Conservation (phyloP, 2,797 vertebrate species). For the Ctenochaetus hawaiiensis region DNA sequence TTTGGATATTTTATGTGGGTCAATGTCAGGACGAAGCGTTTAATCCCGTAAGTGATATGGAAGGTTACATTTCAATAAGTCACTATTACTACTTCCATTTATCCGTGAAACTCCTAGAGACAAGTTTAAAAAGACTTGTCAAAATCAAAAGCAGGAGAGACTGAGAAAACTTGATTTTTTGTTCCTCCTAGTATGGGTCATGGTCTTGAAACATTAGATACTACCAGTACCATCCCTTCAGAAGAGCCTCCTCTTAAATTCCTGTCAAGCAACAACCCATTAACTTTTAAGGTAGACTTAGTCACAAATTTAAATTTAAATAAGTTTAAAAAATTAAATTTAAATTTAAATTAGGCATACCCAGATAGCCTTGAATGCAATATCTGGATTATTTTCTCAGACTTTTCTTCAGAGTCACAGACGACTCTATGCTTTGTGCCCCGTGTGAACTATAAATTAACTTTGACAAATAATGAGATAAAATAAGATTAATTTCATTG, state of each 20-base stretch:
- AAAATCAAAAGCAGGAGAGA: background rate
- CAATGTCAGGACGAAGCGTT: background rate
- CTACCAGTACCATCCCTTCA: background rate
- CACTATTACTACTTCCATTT: background rate
- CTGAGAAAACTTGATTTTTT: background rate
- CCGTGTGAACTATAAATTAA: background rate
- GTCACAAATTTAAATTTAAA: no score
- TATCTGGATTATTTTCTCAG: background rate
- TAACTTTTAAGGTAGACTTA: no score
- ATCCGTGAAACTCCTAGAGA: background rate
- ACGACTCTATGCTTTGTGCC: background rate
- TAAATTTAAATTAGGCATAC: background rate
- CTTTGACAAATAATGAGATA: slow-evolving; percentile 1
- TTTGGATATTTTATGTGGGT: background rate
- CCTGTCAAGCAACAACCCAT: no score
- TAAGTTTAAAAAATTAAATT: no score
- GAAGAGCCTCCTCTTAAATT: no score
- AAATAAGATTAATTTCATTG: background rate
- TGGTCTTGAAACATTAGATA: background rate
- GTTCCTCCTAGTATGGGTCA: background rate
- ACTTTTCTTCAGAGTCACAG: background rate
- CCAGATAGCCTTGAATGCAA: background rate
- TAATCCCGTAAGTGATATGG: background rate
- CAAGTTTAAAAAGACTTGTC: background rate
- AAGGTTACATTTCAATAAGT: background rate